These are phyloP conservation scores for Phoxinus phoxinus DNA, from an alignment of 2,113 vertebrate species.

Conservation along the genomic window DNA sequence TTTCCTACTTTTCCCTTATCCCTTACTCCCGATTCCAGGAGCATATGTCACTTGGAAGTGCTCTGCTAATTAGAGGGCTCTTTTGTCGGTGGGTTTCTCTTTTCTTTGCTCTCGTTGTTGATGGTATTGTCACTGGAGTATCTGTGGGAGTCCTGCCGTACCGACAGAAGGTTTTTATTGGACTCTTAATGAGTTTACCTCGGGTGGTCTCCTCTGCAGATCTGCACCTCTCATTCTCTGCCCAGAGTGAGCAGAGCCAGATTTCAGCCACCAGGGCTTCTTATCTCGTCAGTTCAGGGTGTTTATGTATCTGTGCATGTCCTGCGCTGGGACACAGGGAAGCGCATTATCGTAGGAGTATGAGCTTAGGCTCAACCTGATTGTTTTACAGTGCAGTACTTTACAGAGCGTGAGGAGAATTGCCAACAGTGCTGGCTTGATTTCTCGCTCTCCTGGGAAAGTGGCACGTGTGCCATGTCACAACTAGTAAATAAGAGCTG, in stretches of 20 bases:
- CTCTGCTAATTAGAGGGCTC: constrained; percentile 62
- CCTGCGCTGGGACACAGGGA: not conserved
- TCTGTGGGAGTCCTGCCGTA: constrained; percentile 58
- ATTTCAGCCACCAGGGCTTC: constrained; percentile 43
- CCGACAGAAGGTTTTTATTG: constrained; percentile 66
- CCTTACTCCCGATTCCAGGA: constrained; percentile 49
- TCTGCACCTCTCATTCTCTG: constrained; percentile 53
- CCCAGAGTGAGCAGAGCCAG: constrained; percentile 42
- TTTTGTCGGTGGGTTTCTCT: constrained; percentile 60
- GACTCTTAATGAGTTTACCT: constrained; percentile 62
- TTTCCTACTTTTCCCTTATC: constrained; percentile 44
- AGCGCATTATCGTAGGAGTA: constrained; percentile 17
- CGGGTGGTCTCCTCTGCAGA: constrained; percentile 53
- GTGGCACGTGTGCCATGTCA: constrained; percentile 53
- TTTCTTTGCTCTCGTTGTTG: constrained; percentile 56
- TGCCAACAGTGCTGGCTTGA: constrained; percentile 5
- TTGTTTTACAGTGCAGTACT: not conserved
- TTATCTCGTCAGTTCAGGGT: constrained; percentile 48
- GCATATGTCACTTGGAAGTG: constrained; percentile 62
- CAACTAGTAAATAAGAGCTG: constrained; percentile 48
- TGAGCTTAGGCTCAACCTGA: not conserved
- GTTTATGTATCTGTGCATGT: constrained; percentile 30
- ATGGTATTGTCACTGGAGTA: constrained; percentile 56
- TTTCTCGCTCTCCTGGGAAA: constrained; percentile 47
- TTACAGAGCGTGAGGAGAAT: not conserved